phyloP scores from a whole-genome alignment of 2,888 invertebrate genomes.

The Strigamia maritima region DNA sequence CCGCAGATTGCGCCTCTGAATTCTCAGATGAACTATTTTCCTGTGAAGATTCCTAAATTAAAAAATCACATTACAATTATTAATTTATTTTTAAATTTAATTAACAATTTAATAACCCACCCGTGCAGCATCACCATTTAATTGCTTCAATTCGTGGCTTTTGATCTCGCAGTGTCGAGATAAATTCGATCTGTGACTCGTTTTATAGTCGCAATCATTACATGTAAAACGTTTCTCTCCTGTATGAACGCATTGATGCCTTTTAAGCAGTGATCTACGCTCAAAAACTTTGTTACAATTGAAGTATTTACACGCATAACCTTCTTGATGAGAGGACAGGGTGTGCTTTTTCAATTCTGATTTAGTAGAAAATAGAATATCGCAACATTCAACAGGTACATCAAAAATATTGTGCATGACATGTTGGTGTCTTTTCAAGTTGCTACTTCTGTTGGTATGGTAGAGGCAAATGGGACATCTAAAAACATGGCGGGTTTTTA shows the following conservation, averaged over 20 bases:
- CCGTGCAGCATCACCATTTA: too few relatives aligned
- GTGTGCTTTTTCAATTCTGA: background rate
- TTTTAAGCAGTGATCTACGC: background rate
- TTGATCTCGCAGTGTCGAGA: background rate
- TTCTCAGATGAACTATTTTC: too few relatives aligned
- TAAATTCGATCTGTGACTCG: background rate
- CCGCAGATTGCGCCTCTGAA: too few relatives aligned
- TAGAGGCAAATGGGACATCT: background rate
- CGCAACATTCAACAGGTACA: background rate
- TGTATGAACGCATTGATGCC: background rate
- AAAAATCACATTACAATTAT: too few relatives aligned
- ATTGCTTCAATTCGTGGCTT: too few relatives aligned
- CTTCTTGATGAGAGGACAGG: background rate
- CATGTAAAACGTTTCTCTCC: background rate
- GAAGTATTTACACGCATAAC: background rate
- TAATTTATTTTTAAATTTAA: too few relatives aligned
- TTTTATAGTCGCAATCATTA: background rate
- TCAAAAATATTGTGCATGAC: background rate
- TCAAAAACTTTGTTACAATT: background rate
- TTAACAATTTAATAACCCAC: too few relatives aligned
- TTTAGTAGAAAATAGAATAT: background rate
- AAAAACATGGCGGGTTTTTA: too few relatives aligned
- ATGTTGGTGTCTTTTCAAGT: background rate
- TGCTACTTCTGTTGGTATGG: background rate
- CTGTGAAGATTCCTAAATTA: too few relatives aligned